Percentiles rank a stretch among this genome's conserved stretches.
phyloP scores from a whole-genome alignment of 1,140 invertebrate species.

The Zeugodacus cucurbitae region DNA sequence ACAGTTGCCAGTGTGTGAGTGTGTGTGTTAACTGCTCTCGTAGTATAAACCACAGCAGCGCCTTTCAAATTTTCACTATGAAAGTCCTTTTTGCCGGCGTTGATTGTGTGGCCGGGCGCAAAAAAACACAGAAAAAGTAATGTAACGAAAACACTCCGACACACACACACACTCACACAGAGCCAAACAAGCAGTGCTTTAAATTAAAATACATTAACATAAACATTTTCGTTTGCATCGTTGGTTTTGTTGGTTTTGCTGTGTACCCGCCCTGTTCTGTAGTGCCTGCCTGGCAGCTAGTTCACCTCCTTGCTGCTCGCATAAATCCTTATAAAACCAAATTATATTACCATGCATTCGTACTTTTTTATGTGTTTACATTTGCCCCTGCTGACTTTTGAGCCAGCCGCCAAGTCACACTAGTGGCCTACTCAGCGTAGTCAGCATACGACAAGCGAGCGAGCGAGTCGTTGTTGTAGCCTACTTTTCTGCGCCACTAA shows the following conservation, averaged over 20 bases:
- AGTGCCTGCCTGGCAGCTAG: neutral
- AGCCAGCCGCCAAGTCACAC: neutral
- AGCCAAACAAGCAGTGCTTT: neutral
- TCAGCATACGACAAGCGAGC: no score
- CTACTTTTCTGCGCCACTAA: neutral
- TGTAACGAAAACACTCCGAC: neutral
- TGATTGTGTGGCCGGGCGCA: neutral
- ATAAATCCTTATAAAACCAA: neutral
- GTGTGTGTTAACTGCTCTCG: neutral
- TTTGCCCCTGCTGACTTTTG: neutral
- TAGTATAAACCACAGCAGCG: neutral
- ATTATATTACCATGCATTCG: neutral
- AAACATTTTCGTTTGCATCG: constrained; percentile 14
- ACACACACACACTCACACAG: neutral
- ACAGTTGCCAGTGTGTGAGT: neutral
- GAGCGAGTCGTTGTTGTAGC: neutral
- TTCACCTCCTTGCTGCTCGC: neutral
- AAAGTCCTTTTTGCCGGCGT: neutral
- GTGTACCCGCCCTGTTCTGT: neutral
- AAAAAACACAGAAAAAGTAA: neutral
- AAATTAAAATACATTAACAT: constrained; percentile 35
- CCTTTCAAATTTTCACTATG: neutral
- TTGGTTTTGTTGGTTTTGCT: neutral
- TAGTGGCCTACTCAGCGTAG: constrained; percentile 18
- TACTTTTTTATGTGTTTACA: neutral